Evolutionary conservation across 2,888 invertebrate species (phyloP), one percentile per base, ranked within the genome.

Genomic region (Trachelus stipa): DNA sequence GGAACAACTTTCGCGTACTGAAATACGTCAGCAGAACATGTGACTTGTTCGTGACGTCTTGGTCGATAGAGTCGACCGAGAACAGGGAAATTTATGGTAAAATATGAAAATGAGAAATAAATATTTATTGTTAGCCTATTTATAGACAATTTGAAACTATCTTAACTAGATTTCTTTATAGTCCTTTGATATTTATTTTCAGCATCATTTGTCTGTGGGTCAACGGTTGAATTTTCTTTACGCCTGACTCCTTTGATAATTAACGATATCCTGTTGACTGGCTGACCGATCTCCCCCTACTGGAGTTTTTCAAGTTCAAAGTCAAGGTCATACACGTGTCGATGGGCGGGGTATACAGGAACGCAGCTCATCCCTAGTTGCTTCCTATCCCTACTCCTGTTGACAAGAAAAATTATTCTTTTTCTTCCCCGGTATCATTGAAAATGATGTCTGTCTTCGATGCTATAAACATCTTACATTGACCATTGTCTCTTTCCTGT

Each of bases 241-340:
- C 40, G 40, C 4, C 15, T 15, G 6, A 15, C 40, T 40, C 15
- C 56, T 56, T 56, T 56, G 56, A 56, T 56, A 56, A 56, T 56
- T 56, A 56, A 56, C 56, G 56, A 56, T 56, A 56, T 56, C 56
- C 56, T 23, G 23, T 56, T 56, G 56, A 23, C 56, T 56, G 56
- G 23, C 23, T 56, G 9, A 23, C 23, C 56, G 15, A 56, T 56
- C 15, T 23, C 56, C 56, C 56, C 23, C 23, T 56, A 23, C 23
- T 56, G 56, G 6, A 23, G 9, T 23, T 56, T 56, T 56, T 12
- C 12, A 76, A 83, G 81, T 79, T 82, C 80, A 78, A 80, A 80
- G 79, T 82, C 79, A 83, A 85, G 81, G 81, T 81, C 78, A 15
- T 75, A 74, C 82, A 84, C 82, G 79, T 82, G 84, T 81, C 79